Base-by-base conservation (phyloP, 2,797 vertebrate genomes). In the Rhinatrema bivittatum region DNA sequence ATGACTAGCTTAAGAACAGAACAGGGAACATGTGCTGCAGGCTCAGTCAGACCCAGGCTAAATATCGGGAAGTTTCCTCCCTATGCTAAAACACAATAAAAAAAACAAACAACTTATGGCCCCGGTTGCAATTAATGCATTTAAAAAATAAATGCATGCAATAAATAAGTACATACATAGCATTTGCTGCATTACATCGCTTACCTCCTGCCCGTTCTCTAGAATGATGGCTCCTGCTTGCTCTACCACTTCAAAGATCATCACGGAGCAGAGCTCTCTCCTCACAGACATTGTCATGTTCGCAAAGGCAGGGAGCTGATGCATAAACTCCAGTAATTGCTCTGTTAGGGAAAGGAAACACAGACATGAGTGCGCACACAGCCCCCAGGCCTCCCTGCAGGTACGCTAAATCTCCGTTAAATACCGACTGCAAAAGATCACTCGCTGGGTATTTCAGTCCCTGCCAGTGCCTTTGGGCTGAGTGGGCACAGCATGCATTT, bases 261-360 rank as follows among this genome's bases (percentile, higher is more conserved):
- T 91, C 55, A 91, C 88, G 2, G 81, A 85, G 46, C 89, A 91
- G 18, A 91, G 76, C 1, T 91, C 87, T 49, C 87, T 81, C 41
- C 89, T 77, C 46, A 91, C 89, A 29, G 85, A 88, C 89, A 91
- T 89, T 10, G 89, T 90, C 89, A 91, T 91, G 62, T 91, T 91
- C 5, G 86, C 83, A 62, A 91, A 91, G 22, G 89, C 89, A 26
- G 89, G 89, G 9, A 91, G 83, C 2, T 91, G 89, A 53, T 90
- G 88, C 87, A 89, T 89, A 24, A 91, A 89, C 60, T 90, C 88
- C 68, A 91, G 3, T 32, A 91, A 73, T 40, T 89, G 87, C 25
- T 91, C 89, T 91, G 62, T 53, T 20, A 47, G 37, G 58, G 55
- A 59, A 58, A 40, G 33, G 14, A 65, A 55, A 58, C 34, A 17